Conservation (phyloP, 1,140 invertebrate species). For the Lepidotrigona ventralis region DNA sequence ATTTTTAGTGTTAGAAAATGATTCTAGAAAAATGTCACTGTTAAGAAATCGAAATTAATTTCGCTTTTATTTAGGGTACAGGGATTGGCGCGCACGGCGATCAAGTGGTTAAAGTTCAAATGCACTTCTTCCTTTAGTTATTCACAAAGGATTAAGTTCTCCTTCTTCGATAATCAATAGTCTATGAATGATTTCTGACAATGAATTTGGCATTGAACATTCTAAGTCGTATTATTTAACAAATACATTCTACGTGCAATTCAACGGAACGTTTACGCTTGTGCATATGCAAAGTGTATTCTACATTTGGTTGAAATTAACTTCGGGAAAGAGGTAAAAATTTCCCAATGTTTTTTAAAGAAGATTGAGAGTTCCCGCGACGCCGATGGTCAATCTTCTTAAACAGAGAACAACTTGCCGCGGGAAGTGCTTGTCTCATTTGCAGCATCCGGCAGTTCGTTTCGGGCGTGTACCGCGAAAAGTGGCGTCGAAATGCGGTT, state of each 20-base stretch:
- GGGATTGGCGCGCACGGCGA: too few relatives aligned
- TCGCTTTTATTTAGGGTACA: too few relatives aligned
- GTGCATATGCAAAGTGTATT: not conserved
- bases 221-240: too few relatives aligned
- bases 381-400: constrained; percentile 51
- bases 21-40: too few relatives aligned
- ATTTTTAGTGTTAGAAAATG: too few relatives aligned
- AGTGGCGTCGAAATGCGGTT: constrained; percentile 53
- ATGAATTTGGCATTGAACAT: too few relatives aligned
- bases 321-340: not conserved
- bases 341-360: not conserved
- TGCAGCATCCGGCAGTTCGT: constrained; percentile 45
- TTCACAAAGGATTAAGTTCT: too few relatives aligned
- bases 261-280: too few relatives aligned
- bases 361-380: constrained; percentile 12
- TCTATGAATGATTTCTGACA: too few relatives aligned
- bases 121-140: not conserved
- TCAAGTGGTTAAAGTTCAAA: not conserved
- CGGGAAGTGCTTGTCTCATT: constrained; percentile 55
- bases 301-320: not conserved
- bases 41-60: too few relatives aligned
- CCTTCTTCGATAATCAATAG: too few relatives aligned
- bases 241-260: too few relatives aligned
- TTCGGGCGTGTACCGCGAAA: constrained; percentile 30
- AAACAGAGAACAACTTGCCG: constrained; percentile 39